phyloP scores from a whole-genome alignment of 2,797 vertebrate species.

The Glyptemys insculpta region DNA sequence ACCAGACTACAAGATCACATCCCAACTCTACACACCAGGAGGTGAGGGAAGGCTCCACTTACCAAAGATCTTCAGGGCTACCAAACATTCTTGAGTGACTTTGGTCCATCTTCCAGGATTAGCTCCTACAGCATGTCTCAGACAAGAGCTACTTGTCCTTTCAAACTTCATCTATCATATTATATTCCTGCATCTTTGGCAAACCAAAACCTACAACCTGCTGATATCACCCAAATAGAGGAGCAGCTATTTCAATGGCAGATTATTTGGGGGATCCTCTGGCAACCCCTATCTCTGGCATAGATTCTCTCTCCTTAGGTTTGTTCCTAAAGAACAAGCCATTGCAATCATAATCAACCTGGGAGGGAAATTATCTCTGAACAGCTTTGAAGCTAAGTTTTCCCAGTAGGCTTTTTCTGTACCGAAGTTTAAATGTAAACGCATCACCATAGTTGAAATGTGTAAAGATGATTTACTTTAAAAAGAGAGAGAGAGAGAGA shows the following conservation, averaged over 20 bases:
- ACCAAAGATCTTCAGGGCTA: background rate
- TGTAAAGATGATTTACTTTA: constrained; percentile 72
- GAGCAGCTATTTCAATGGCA: background rate
- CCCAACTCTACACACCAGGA: background rate
- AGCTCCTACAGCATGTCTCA: background rate
- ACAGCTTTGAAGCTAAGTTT: constrained; percentile 48
- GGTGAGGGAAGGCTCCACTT: background rate
- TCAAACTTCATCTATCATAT: background rate
- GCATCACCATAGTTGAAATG: constrained; percentile 56
- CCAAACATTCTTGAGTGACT: background rate
- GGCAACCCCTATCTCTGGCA: rapidly evolving
- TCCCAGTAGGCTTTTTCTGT: constrained; percentile 39
- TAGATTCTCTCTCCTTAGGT: background rate
- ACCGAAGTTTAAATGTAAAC: constrained; percentile 61
- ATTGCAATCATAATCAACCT: constrained; percentile 41
- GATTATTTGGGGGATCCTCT: background rate
- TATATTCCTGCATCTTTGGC: background rate
- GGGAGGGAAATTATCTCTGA: constrained; percentile 60
- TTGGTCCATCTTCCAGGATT: background rate
- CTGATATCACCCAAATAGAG: background rate
- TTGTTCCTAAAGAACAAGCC: constrained; percentile 20
- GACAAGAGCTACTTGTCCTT: background rate
- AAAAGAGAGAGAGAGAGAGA: constrained; percentile 20
- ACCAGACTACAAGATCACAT: background rate
- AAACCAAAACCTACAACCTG: background rate